phyloP scores from a whole-genome alignment of 2,113 vertebrate species.

The Butorides virescens region DNA sequence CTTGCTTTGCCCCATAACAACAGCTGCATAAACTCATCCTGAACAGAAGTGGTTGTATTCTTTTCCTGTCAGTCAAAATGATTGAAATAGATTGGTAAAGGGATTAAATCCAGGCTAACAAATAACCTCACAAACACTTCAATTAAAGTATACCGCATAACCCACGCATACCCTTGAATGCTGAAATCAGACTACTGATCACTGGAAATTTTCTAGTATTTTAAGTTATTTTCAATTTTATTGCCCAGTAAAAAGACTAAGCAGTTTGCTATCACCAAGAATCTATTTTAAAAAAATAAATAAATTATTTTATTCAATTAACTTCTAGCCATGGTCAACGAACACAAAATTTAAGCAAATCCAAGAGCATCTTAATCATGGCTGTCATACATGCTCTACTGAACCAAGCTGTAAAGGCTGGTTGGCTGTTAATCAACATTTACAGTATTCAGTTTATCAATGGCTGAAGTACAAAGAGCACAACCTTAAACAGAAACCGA shows the following conservation, averaged over 20 bases:
- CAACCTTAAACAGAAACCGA: neutral
- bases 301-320: neutral
- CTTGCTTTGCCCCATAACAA: conserved; percentile 98
- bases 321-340: neutral
- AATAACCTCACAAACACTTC: neutral
- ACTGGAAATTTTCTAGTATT: neutral
- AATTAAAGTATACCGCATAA: neutral
- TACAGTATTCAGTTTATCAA: neutral
- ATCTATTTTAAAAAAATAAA: neutral
- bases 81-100: neutral
- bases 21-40: conserved; percentile 97
- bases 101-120: neutral
- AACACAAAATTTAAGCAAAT: neutral
- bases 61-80: conserved; percentile 83
- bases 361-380: neutral
- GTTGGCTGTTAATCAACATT: neutral
- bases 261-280: neutral
- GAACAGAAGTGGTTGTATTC: conserved; percentile 94
- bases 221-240: neutral
- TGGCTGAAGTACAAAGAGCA: neutral
- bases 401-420: neutral
- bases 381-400: neutral
- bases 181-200: neutral
- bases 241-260: neutral
- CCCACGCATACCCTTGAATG: neutral